Evolutionary conservation across 2,888 invertebrate species (phyloP).

Genomic region (Rhorus exstirpatorius): DNA sequence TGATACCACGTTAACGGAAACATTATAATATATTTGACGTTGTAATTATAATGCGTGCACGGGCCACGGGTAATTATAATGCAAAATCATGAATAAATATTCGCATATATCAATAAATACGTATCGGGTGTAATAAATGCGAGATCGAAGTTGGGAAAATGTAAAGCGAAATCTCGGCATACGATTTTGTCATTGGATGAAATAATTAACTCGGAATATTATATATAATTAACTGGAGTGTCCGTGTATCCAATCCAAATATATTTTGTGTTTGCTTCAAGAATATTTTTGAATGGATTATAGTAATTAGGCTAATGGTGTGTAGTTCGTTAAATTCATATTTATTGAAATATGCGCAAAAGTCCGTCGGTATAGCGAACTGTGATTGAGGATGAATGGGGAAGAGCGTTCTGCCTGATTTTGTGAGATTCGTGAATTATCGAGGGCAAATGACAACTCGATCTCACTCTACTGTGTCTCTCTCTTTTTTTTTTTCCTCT

Average conservation of each 20-base stretch:
- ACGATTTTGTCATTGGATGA: background rate
- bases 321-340: background rate
- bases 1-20: slow-evolving; percentile 28
- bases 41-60: slow-evolving; percentile 31
- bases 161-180: slow-evolving; percentile 11
- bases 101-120: too few relatives aligned
- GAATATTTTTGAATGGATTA: slow-evolving; percentile 2
- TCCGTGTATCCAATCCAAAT: background rate
- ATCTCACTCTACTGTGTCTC: background rate
- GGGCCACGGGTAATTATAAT: slow-evolving; percentile 47
- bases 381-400: slow-evolving; percentile 1
- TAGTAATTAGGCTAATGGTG: background rate
- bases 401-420: background rate
- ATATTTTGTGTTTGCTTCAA: slow-evolving; percentile 25
- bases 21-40: slow-evolving; percentile 44
- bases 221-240: slow-evolving; percentile 16
- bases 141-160: slow-evolving; percentile 17
- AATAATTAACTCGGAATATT: slow-evolving; percentile 50
- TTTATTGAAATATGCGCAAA: background rate
- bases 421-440: background rate
- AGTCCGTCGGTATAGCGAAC: background rate
- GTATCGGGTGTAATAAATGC: too few relatives aligned
- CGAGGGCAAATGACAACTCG: background rate
- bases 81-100: slow-evolving; percentile 26
- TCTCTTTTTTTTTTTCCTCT: background rate